These are phyloP conservation scores for Lasioglossum lativentre DNA, from an alignment of 2,888 invertebrate species.

Conservation along the genomic window DNA sequence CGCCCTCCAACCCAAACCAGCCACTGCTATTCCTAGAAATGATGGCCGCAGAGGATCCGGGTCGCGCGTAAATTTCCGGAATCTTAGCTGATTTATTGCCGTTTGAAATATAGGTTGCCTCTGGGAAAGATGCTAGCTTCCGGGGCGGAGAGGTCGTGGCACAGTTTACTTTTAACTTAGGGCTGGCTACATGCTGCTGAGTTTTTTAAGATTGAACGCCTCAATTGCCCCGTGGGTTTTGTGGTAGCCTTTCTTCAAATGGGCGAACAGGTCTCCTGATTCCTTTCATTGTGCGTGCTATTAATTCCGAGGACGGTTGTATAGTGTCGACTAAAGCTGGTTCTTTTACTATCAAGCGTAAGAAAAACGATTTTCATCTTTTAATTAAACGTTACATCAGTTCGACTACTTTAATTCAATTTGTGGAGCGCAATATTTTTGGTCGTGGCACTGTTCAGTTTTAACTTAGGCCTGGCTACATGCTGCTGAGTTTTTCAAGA, in stretches of 20 bases:
- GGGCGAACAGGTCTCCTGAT: neutral
- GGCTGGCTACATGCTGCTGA: conserved; percentile 8
- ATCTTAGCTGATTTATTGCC: conserved; percentile 81
- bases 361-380: no score
- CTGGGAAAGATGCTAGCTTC: conserved; percentile 74
- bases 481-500: conserved; percentile 23
- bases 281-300: neutral
- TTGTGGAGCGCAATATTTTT: no score
- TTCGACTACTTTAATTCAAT: no score
- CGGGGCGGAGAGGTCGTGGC: conserved; percentile 64
- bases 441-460: conserved; percentile 71
- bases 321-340: no score
- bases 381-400: no score
- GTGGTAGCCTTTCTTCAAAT: neutral
- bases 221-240: conserved; percentile 6
- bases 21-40: conserved; percentile 59
- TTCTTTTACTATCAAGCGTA: no score
- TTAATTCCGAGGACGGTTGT: no score
- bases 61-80: conserved; percentile 82
- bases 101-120: conserved; percentile 77
- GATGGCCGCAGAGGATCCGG: conserved; percentile 77
- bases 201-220: conserved; percentile 22
- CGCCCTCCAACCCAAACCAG: conserved; percentile 31
- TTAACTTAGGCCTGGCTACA: conserved; percentile 38
- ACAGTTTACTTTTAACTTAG: conserved; percentile 66